Evolutionary conservation across 2,888 invertebrate genomes (phyloP), one percentile per base, ranked within the genome.

Genomic region (Chydorus sphaericus): DNA sequence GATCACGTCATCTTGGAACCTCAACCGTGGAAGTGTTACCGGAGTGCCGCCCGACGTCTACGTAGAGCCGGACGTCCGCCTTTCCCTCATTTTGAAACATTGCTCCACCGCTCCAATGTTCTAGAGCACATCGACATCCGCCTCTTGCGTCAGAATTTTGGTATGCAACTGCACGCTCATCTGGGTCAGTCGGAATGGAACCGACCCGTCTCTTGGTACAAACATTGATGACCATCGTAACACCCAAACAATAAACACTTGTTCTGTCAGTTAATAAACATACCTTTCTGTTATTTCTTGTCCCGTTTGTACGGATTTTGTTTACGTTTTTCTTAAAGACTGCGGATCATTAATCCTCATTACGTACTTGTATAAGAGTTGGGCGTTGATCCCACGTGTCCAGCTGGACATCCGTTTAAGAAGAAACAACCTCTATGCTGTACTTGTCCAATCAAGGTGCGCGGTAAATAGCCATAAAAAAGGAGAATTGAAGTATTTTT

Each of bases 1-100:
- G 71, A 74, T 39, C 71, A 78, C 54, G 68, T 88, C 10, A 73
- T 88, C 20, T 73, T 89, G 58, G 90, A 90, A 67, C 85, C 87
- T 0, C 89, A 90, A 65, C 82, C 83, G 2, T 90, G 89, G 89
- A 83, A 81, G 66, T 87, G 86, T 66, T 90, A 90, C 63, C 77
- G 76, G 66, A 78, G 77, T 59, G 89, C 89, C 1, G 78, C 82
- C 39, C 78, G 83, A 63, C 74, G 88, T 61, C 66, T 87, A 61
- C 82, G 80, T 63, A 75, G 77, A 61, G 72, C 75, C n/a, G 75
- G 77, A 0, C 69, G 73, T 4, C 74, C 73, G 52, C 68, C 68
- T 39, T 86, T 87, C 67, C 76, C 78, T 0, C 64, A 77, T 2
- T 81, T 80, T 64, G 66, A 75, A 37, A 64, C 69, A 10, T 69